A percentile compares a stretch with the other conserved stretches of the same genome.
Conservation (phyloP, 53 echinoderm and acorn worm genomes). For the Hippasteria phrygiana region DNA sequence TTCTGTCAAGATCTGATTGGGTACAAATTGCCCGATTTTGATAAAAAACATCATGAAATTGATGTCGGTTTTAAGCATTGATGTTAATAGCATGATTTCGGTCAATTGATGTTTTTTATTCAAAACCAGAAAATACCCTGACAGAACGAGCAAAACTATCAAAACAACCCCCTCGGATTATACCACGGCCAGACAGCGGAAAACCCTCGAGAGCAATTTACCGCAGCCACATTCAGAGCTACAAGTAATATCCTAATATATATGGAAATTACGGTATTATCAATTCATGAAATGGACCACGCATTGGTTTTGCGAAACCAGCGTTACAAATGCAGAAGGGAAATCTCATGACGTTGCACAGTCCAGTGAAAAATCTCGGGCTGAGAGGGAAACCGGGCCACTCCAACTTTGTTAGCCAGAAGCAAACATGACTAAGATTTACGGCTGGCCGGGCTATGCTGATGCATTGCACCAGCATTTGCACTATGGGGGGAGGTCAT, state of each 20-base stretch:
- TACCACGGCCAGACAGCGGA: background rate
- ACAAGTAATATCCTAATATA: background rate
- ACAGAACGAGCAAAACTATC: too few species aligned
- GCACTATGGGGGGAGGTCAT: background rate
- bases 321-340: too few species aligned
- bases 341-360: too few species aligned
- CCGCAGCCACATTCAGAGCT: background rate
- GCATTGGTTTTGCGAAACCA: background rate
- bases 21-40: too few species aligned
- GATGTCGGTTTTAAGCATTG: too few species aligned
- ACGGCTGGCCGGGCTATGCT: background rate
- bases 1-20: too few species aligned
- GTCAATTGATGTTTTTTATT: too few species aligned
- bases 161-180: background rate
- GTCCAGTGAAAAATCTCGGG: background rate
- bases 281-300: background rate
- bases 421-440: conserved; percentile 32
- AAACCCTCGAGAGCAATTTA: background rate
- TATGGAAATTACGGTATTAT: background rate
- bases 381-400: background rate
- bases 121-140: too few species aligned
- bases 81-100: too few species aligned
- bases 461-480: background rate
- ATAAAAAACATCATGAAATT: too few species aligned
- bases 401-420: background rate